Evolutionary conservation across 1,140 invertebrate genomes (phyloP).

Genomic region (Ditylenchus dipsaci): DNA sequence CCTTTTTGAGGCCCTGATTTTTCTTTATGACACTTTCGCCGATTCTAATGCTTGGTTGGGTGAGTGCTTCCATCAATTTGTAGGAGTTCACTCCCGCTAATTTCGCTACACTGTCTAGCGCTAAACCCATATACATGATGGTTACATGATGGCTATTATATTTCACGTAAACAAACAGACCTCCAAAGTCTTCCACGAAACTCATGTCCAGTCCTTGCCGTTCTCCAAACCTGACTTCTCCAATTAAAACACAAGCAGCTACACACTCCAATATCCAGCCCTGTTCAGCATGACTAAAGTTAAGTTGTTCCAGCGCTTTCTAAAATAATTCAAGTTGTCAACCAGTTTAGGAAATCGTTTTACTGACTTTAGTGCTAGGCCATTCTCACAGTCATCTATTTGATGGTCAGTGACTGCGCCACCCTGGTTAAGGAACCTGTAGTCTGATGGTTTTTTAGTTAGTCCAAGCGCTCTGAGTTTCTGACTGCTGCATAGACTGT

Average conservation of each 20-base stretch:
- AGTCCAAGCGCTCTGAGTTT: conserved; percentile 20
- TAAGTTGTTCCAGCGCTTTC: conserved; percentile 94
- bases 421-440: conserved; percentile 50
- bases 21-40: conserved; percentile 66
- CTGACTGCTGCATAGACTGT: conserved; percentile 9
- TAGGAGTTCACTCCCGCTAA: conserved; percentile 63
- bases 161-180: too few relatives aligned
- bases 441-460: conserved; percentile 16
- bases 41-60: conserved; percentile 66
- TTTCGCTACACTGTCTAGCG: conserved; percentile 59
- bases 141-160: too few relatives aligned
- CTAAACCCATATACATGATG: conserved; percentile 32
- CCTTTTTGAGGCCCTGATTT: conserved; percentile 71
- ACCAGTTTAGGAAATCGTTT: not conserved
- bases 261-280: conserved; percentile 91
- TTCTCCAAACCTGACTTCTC: conserved; percentile 91
- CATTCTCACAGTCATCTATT: conserved; percentile 40
- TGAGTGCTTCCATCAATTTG: conserved; percentile 64
- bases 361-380: conserved; percentile 31
- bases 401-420: conserved; percentile 19
- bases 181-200: conserved; percentile 85
- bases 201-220: conserved; percentile 97
- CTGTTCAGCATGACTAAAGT: conserved; percentile 91
- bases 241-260: conserved; percentile 89
- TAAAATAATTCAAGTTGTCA: conserved; percentile 67